Evolutionary conservation across 2,888 invertebrate genomes (phyloP).

Genomic region (Drosophila vallismaia): DNA sequence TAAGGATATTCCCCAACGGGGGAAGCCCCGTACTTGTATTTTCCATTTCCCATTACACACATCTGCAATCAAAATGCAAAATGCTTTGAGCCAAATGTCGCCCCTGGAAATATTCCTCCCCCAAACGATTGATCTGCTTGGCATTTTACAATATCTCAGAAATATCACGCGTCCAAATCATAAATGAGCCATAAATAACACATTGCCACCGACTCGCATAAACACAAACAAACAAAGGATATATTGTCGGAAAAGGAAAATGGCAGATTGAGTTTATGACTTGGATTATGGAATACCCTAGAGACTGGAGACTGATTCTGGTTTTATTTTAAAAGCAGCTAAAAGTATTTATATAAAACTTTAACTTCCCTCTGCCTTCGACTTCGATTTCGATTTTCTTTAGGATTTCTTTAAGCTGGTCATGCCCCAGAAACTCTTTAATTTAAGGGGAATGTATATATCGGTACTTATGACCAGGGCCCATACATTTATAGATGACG

Average conservation of each 20-base stretch:
- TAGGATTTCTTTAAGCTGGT: too few species aligned
- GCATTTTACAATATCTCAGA: constrained; percentile 63
- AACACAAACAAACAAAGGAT: constrained; percentile 49
- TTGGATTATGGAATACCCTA: constrained; percentile 3
- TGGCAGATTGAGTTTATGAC: too few species aligned
- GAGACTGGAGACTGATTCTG: not conserved
- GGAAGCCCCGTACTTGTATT: not conserved
- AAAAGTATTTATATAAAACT: not conserved
- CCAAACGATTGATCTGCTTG: constrained; percentile 40
- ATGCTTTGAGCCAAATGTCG: constrained; percentile 7
- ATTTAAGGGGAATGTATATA: constrained; percentile 12
- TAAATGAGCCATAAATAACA: constrained; percentile 80
- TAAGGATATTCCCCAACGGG: not conserved
- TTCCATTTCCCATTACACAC: constrained; percentile 27
- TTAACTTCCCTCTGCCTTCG: too few species aligned
- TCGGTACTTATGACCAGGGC: constrained; percentile 46
- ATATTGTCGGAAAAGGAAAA: constrained; percentile 6
- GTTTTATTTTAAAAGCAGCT: not conserved
- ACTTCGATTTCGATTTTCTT: too few species aligned
- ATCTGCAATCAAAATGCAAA: constrained; percentile 36
- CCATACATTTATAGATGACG: constrained; percentile 47
- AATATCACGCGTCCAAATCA: constrained; percentile 73
- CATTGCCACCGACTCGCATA: constrained; percentile 60
- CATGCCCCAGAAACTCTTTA: not conserved
- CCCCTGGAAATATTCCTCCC: not conserved